These are phyloP conservation scores for Brachionus plicatilis DNA, from an alignment of 1,140 invertebrate species.

Conservation along the genomic window DNA sequence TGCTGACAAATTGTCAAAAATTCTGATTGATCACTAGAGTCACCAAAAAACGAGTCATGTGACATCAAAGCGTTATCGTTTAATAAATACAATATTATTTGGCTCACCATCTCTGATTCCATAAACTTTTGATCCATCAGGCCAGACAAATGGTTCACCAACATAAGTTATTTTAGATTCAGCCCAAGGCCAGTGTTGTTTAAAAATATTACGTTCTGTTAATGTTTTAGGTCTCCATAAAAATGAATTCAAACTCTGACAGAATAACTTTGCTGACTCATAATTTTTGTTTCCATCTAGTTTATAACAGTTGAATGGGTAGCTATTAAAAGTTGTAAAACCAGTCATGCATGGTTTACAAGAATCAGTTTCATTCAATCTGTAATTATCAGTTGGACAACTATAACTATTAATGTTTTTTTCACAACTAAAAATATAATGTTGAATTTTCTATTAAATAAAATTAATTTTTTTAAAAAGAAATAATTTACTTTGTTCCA, in stretches of 20 bases:
- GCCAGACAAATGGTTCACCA: neutral
- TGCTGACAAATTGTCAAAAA: neutral
- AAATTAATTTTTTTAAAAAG: too few relatives aligned
- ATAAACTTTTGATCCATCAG: neutral
- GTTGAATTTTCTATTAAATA: too few relatives aligned
- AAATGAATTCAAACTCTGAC: neutral
- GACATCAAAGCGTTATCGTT: neutral
- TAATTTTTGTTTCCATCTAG: neutral
- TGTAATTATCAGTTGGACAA: too few relatives aligned
- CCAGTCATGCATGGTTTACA: too few relatives aligned
- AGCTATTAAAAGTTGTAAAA: too few relatives aligned
- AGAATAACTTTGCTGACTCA: neutral
- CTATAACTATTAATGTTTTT: too few relatives aligned
- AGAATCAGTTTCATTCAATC: too few relatives aligned
- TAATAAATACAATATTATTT: neutral
- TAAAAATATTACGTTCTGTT: neutral
- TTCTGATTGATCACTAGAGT: neutral
- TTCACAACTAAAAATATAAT: too few relatives aligned
- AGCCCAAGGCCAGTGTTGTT: neutral
- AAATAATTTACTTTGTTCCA: too few relatives aligned
- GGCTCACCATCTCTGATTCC: neutral
- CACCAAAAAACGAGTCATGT: neutral
- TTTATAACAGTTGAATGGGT: neutral
- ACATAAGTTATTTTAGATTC: neutral
- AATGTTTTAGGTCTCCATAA: neutral